Evolutionary conservation across 2,888 invertebrate species (phyloP).

Genomic region (Polydrusus tereticollis): DNA sequence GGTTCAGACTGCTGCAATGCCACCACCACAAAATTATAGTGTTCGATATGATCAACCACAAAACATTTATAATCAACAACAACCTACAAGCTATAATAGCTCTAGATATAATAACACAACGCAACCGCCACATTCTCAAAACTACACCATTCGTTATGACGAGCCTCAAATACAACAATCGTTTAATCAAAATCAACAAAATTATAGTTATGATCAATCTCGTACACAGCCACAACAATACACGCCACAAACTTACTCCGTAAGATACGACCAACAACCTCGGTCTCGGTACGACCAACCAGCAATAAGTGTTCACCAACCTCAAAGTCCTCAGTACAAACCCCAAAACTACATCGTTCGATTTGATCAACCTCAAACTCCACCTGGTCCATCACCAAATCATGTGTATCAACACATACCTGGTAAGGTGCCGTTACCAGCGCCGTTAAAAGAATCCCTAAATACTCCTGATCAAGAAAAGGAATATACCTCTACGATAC

Average conservation of each 20-base stretch:
- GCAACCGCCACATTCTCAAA: conserved; percentile 27
- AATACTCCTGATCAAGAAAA: conserved; percentile 33
- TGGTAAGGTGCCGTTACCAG: neutral
- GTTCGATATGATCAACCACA: conserved; percentile 48
- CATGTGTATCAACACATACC: conserved; percentile 5
- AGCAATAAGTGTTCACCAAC: conserved; percentile 9
- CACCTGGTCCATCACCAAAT: neutral
- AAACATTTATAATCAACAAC: conserved; percentile 37
- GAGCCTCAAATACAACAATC: conserved; percentile 38
- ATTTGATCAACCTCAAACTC: conserved; percentile 21
- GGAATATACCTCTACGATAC: conserved; percentile 55
- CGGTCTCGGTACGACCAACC: neutral
- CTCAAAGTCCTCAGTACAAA: conserved; percentile 17
- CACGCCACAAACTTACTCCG: conserved; percentile 22
- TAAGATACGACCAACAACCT: conserved; percentile 32
- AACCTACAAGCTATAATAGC: conserved; percentile 12
- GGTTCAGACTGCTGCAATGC: conserved; percentile 2
- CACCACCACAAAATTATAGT: conserved; percentile 42
- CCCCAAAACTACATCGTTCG: conserved; percentile 22
- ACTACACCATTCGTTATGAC: conserved; percentile 50
- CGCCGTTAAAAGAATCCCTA: neutral
- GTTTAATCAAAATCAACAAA: conserved; percentile 33
- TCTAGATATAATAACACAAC: neutral
- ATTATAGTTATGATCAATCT: conserved; percentile 48
- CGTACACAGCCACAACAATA: conserved; percentile 13